Base-by-base conservation (phyloP, 2,113 vertebrate species). In the Pelusios castaneus region DNA sequence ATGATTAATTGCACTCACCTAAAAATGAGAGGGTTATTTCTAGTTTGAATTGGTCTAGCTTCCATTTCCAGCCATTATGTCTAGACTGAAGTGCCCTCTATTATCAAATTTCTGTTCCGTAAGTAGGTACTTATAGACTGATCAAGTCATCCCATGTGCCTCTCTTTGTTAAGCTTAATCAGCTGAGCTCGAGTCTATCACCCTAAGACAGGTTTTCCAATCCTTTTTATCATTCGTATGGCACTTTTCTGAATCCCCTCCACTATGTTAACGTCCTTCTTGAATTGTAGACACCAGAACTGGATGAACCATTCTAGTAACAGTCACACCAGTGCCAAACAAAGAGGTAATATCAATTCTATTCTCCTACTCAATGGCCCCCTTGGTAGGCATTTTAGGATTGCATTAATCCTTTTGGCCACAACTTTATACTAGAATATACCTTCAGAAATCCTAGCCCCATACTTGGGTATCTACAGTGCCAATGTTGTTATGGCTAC, bases 1-100 rank as follows among this genome's bases (percentile, higher is more conserved):
- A n/a, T 77, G 58, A 90, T 90, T 81, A 93, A 91, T 89, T 88
- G 85, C 14, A 93, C 92, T 78, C 55, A 96, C 95, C 96, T 95
- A 86, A 78, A 92, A 88, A 52, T 85, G 9, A 82, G 34, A n/a
- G 60, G 31, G 31, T n/a, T n/a, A 19, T 67, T 67, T n/a, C 34
- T 67, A 67, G 34, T 34, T n/a, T 67, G 14, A n/a, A 67, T 34
- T n/a, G n/a, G 60, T n/a, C 34, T n/a, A 67, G 52, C 88, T 96
- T 89, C 79, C 34, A 89, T 29, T 5, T 31, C 29, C 38, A 76
- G 47, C 79, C 95, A 92, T 77, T 49, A 90, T 9, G 82, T 89
- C 58, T 75, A 88, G 75, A 88, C 24, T 55, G n/a, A 58, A 90
- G 41, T n/a, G 85, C 3, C 56, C 51, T 80, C 21, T 89, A 14